Evolutionary conservation across 2,113 vertebrate species (phyloP).

Genomic region (Conger conger): DNA sequence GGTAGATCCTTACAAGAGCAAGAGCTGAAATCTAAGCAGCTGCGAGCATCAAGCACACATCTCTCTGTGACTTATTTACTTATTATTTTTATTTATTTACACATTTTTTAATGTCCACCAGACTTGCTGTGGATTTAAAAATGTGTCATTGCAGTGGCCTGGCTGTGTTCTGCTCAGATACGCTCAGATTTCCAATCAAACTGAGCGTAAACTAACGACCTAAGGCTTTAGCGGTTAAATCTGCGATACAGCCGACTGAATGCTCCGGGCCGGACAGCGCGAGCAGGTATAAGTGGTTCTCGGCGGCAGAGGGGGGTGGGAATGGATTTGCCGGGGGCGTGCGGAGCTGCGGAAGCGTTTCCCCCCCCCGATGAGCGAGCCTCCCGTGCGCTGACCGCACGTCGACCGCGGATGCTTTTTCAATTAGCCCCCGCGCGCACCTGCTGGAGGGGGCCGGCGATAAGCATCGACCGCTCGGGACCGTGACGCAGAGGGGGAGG

Average conservation of each 20-base stretch:
- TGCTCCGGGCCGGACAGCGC: conserved; percentile 52
- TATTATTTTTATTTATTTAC: neutral
- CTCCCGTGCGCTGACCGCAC: neutral
- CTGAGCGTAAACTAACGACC: conserved; percentile 64
- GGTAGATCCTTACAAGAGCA: no score
- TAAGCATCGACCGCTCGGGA: conserved; percentile 55
- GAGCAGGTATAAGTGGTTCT: conserved; percentile 71
- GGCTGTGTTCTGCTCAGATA: conserved; percentile 33
- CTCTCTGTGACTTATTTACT: neutral
- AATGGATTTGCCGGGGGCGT: conserved; percentile 59
- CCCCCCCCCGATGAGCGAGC: neutral
- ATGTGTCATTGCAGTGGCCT: conserved; percentile 2
- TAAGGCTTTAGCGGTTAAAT: conserved; percentile 66
- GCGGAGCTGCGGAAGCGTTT: conserved; percentile 36
- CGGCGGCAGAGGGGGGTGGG: conserved; percentile 59
- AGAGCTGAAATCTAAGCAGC: no score
- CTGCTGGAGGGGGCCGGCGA: conserved; percentile 61
- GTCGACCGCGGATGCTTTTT: conserved; percentile 62
- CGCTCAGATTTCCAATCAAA: neutral
- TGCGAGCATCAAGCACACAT: neutral
- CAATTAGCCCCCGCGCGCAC: conserved; percentile 69
- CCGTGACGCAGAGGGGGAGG: conserved; percentile 62
- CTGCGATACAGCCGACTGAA: conserved; percentile 72
- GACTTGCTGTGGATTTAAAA: neutral
- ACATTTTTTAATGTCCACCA: neutral